Conservation (phyloP, 2,888 invertebrate genomes). For the Erebia palarica region DNA sequence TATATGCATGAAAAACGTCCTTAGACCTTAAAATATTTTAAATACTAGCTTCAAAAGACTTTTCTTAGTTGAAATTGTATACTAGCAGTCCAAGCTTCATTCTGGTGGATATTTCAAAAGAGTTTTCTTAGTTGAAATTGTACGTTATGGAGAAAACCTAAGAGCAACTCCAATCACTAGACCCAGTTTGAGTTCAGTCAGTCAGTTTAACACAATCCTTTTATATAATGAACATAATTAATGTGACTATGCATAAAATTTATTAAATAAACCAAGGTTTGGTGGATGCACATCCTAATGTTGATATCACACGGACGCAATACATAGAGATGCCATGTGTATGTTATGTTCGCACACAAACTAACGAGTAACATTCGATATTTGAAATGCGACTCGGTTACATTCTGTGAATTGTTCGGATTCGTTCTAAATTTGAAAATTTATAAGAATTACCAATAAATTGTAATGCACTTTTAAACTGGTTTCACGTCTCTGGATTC, state of each 20-base stretch:
- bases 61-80: too few relatives aligned
- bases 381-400: slow-evolving; percentile 40
- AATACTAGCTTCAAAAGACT: too few relatives aligned
- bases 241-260: not conserved
- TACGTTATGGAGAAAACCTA: too few relatives aligned
- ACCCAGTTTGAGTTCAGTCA: too few relatives aligned
- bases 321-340: slow-evolving; percentile 24
- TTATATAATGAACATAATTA: not conserved
- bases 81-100: too few relatives aligned
- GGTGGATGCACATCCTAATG: slow-evolving; percentile 36
- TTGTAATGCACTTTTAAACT: not conserved
- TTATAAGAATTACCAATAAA: not conserved
- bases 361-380: slow-evolving; percentile 37
- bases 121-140: too few relatives aligned
- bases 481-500: not conserved
- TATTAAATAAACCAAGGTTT: not conserved
- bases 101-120: too few relatives aligned
- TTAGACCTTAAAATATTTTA: too few relatives aligned
- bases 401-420: slow-evolving; percentile 34
- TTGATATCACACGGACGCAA: slow-evolving; percentile 34
- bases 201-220: too few relatives aligned
- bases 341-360: slow-evolving; percentile 31
- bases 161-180: too few relatives aligned
- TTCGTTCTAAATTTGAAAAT: slow-evolving; percentile 17
- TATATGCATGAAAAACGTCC: too few relatives aligned